phyloP scores from a whole-genome alignment of 2,797 vertebrate genomes.

The Gambelia wislizenii region DNA sequence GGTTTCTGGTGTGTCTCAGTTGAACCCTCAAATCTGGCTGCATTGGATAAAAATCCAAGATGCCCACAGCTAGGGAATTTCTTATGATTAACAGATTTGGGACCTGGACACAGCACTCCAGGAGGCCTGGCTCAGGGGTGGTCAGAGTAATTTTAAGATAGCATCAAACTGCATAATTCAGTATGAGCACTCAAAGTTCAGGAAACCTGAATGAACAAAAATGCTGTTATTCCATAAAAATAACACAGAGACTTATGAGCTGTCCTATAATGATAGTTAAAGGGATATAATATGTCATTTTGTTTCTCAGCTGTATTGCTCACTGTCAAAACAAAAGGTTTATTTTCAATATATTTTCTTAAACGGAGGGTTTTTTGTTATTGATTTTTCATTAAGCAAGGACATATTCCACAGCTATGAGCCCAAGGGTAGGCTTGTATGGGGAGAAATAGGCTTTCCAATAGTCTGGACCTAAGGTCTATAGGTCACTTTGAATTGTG shows the following conservation, averaged over 20 bases:
- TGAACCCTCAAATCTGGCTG: not conserved
- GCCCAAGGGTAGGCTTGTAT: conserved; percentile 27
- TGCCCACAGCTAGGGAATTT: not conserved
- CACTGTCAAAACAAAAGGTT: conserved; percentile 65
- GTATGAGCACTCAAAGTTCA: not conserved
- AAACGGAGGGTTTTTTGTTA: conserved; percentile 57
- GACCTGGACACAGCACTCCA: not conserved
- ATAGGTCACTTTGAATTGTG: no score
- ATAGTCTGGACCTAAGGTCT: no score
- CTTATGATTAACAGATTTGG: not conserved
- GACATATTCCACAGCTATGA: conserved; percentile 66
- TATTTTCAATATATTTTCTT: conserved; percentile 68
- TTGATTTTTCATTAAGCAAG: conserved; percentile 62
- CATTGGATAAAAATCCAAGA: not conserved
- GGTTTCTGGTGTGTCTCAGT: no score
- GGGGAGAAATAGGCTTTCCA: no score
- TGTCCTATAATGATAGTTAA: conserved; percentile 19
- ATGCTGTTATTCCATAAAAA: not conserved
- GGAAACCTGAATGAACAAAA: not conserved
- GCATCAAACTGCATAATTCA: not conserved
- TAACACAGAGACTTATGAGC: not conserved
- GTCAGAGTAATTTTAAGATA: not conserved
- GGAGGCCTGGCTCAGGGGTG: no score
- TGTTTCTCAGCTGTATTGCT: conserved; percentile 63
- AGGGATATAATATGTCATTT: conserved; percentile 65